phyloP scores from a whole-genome alignment of 1,140 invertebrate genomes.

The Caenorhabditis brenneri region DNA sequence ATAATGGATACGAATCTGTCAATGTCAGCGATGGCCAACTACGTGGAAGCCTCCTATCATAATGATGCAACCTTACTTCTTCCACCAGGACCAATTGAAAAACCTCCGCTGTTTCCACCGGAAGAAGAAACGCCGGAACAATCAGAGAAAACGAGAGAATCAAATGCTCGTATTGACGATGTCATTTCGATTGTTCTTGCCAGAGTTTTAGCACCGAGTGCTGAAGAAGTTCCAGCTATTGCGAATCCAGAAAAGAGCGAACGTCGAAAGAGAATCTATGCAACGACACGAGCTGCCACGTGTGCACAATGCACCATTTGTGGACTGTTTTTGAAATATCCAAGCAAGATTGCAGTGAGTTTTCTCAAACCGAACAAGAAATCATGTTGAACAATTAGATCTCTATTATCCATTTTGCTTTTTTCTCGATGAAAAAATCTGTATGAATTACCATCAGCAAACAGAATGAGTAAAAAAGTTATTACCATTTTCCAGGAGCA shows the following conservation, averaged over 20 bases:
- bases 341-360: constrained; percentile 71
- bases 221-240: background rate
- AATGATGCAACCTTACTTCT: background rate
- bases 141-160: background rate
- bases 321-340: constrained; percentile 76
- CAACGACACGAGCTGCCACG: background rate
- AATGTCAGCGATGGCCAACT: background rate
- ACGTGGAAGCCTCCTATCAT: background rate
- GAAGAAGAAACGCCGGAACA: background rate
- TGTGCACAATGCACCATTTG: constrained; percentile 50
- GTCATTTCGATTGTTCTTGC: constrained; percentile 39
- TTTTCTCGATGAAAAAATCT: too few relatives aligned
- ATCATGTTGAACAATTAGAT: too few relatives aligned
- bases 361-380: too few relatives aligned
- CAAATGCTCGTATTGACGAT: constrained; percentile 45
- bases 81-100: background rate
- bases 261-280: background rate
- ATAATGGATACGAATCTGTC: background rate
- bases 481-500: constrained; percentile 49
- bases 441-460: too few relatives aligned
- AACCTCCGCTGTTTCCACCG: background rate
- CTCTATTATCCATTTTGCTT: too few relatives aligned
- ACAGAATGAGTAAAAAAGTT: too few relatives aligned
- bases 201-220: background rate
- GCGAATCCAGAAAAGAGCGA: background rate